Percentiles rank a stretch among this genome's conserved stretches.
phyloP scores from a whole-genome alignment of 2,888 invertebrate genomes.

The Cosmopolites sordidus region DNA sequence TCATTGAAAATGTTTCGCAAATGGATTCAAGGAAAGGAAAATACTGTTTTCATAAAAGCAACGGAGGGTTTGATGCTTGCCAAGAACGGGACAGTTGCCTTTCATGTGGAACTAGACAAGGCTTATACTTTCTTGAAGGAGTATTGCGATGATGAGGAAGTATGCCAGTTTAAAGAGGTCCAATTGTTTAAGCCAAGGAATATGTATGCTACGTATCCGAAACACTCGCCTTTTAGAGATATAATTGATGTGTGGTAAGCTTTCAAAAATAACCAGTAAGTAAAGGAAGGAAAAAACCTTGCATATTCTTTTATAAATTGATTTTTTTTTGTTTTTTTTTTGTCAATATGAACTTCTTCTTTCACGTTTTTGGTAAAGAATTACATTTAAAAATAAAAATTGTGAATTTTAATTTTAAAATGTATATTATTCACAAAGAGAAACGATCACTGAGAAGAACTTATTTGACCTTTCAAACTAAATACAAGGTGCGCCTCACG shows the following conservation, averaged over 20 bases:
- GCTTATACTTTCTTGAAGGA: constrained; percentile 41
- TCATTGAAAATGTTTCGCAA: constrained; percentile 52
- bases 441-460: no score
- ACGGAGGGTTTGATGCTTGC: constrained; percentile 36
- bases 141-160: constrained; percentile 36
- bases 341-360: no score
- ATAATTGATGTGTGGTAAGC: constrained; percentile 41
- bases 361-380: no score
- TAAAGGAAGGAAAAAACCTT: no score
- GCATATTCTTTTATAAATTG: no score
- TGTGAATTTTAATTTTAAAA: no score
- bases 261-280: no score
- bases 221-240: constrained; percentile 41
- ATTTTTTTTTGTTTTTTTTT: no score
- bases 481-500: no score
- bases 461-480: no score
- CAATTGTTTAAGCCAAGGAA: constrained; percentile 35
- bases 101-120: constrained; percentile 40
- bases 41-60: constrained; percentile 33
- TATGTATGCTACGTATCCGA: constrained; percentile 36
- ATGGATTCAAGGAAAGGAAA: constrained; percentile 49
- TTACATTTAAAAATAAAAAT: no score
- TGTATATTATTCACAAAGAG: no score
- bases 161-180: constrained; percentile 42
- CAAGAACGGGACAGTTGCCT: constrained; percentile 39